phyloP scores from a whole-genome alignment of 2,888 invertebrate species.

The Lingula anatina region DNA sequence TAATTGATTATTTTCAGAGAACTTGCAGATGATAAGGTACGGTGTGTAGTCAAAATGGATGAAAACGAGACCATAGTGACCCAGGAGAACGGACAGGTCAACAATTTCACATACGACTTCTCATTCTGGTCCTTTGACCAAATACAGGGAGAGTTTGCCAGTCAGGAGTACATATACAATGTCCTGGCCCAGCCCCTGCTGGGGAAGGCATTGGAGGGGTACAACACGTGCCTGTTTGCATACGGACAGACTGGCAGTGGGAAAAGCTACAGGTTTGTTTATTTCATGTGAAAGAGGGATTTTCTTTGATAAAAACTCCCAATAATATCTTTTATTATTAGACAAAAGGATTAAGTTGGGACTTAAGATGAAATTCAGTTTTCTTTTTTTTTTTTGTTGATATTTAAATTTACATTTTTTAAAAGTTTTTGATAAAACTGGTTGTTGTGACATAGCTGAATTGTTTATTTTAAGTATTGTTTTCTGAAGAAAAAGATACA shows the following conservation, averaged over 20 bases:
- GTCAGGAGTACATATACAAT: slow-evolving; percentile 63
- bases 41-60: slow-evolving; percentile 52
- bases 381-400: no score
- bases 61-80: slow-evolving; percentile 55
- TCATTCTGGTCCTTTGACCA: slow-evolving; percentile 60
- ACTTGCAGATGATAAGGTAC: slow-evolving; percentile 34
- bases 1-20: no score
- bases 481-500: no score
- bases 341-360: no score
- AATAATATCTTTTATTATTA: no score
- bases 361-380: neutral
- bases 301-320: no score
- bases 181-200: slow-evolving; percentile 66
- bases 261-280: slow-evolving; percentile 65
- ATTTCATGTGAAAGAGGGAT: neutral
- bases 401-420: neutral
- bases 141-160: slow-evolving; percentile 56
- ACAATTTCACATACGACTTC: slow-evolving; percentile 58
- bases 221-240: slow-evolving; percentile 76
- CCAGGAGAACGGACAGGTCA: slow-evolving; percentile 47
- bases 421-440: no score
- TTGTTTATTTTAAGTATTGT: no score
- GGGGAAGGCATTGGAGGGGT: slow-evolving; percentile 70
- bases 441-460: no score
- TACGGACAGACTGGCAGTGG: slow-evolving; percentile 82